These are phyloP conservation scores for Lutraria lutraria DNA, from an alignment of 2,888 invertebrate genomes.

Conservation along the genomic window DNA sequence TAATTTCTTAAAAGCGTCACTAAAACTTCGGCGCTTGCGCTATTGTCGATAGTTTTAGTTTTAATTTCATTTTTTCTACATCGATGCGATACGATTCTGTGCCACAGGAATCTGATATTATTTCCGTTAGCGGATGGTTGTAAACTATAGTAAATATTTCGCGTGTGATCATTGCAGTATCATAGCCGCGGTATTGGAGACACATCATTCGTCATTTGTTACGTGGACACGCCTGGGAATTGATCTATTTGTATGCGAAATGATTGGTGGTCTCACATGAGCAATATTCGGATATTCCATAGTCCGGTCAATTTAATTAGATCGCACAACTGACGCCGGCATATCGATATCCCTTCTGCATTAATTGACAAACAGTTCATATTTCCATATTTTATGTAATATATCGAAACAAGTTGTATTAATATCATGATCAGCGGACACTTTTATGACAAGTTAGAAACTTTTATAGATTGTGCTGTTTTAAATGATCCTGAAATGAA, in stretches of 20 bases:
- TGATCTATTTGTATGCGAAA: conserved; percentile 47
- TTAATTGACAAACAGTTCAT: not conserved
- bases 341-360: not conserved
- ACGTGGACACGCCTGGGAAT: conserved; percentile 38
- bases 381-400: conserved; percentile 4
- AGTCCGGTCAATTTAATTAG: conserved; percentile 17
- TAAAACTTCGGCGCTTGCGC: not conserved
- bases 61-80: not conserved
- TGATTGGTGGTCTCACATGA: conserved; percentile 36
- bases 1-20: conserved; percentile 18
- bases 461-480: not conserved
- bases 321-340: not conserved
- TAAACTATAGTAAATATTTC: conserved; percentile 29
- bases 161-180: conserved; percentile 19
- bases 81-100: not conserved
- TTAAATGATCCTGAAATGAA: not conserved
- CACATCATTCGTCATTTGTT: conserved; percentile 37
- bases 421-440: conserved; percentile 1
- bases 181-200: not conserved
- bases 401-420: not conserved
- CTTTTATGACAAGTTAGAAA: not conserved
- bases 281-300: not conserved
- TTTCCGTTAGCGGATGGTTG: not conserved
- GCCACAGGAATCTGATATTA: not conserved
- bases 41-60: not conserved